Conservation (phyloP, 2,888 invertebrate species). For the Yponomeuta plumbellus region DNA sequence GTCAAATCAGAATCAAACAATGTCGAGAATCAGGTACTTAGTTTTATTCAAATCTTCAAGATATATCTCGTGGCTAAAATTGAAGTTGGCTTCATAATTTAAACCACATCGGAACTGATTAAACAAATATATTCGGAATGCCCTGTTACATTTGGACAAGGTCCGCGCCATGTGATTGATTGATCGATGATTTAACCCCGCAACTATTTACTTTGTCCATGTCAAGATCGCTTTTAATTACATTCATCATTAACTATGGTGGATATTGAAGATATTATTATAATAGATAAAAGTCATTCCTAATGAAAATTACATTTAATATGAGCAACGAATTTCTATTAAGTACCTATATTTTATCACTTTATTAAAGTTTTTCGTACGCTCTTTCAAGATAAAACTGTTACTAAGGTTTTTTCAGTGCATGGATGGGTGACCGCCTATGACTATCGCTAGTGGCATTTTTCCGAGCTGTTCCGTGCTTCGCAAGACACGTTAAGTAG, state of each 20-base stretch:
- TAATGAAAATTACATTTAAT: neutral
- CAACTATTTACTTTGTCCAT: slow-evolving; percentile 47
- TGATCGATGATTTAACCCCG: slow-evolving; percentile 57
- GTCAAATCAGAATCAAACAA: neutral
- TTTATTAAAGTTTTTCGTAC: no score
- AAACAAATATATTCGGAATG: slow-evolving; percentile 5
- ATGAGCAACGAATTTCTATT: neutral
- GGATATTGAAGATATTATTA: neutral
- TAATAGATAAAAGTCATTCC: neutral
- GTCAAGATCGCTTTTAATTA: slow-evolving; percentile 58
- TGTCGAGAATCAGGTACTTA: neutral
- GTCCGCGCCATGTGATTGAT: slow-evolving; percentile 38
- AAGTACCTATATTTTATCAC: no score
- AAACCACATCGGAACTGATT: neutral
- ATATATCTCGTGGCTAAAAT: neutral
- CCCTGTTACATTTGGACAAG: slow-evolving; percentile 35
- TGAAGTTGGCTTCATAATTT: neutral
- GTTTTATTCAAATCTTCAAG: neutral
- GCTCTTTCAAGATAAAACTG: no score
- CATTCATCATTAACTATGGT: slow-evolving; percentile 20
- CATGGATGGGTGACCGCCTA: no score
- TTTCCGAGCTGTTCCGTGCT: no score
- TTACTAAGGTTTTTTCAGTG: no score
- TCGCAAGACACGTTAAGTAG: no score
- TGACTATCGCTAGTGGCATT: no score